Conservation (phyloP, 2,888 invertebrate species). For the Ceratothoa steindachneri region DNA sequence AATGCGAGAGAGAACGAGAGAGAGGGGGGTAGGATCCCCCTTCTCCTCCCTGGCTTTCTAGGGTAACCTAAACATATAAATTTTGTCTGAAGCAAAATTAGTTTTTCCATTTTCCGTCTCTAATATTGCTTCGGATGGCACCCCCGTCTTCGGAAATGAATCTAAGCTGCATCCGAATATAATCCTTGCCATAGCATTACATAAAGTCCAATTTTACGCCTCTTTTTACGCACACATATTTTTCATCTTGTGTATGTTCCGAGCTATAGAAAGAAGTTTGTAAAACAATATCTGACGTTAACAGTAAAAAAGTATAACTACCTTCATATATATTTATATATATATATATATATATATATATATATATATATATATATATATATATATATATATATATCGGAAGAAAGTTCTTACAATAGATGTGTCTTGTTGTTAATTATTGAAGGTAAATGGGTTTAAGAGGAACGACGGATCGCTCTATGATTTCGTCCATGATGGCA, state of each 20-base stretch:
- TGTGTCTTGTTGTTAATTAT: neutral
- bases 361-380: constrained; percentile 14
- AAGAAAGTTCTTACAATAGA: neutral
- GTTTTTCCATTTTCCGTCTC: constrained; percentile 41
- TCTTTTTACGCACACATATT: constrained; percentile 19
- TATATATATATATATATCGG: constrained; percentile 5
- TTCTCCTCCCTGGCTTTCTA: constrained; percentile 12
- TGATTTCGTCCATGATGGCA: too few relatives aligned
- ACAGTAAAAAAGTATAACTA: neutral
- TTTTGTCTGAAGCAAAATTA: constrained; percentile 37
- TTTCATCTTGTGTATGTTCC: constrained; percentile 30
- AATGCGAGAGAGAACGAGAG: neutral
- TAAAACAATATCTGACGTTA: constrained; percentile 32
- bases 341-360: constrained; percentile 21
- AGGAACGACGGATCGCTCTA: too few relatives aligned
- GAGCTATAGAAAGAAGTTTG: constrained; percentile 36
- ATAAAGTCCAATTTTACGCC: neutral
- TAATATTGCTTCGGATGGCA: constrained; percentile 40
- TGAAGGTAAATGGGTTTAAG: too few relatives aligned
- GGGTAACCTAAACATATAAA: constrained; percentile 42
- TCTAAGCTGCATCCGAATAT: neutral
- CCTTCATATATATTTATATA: constrained; percentile 11
- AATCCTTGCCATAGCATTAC: neutral
- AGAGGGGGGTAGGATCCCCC: neutral
- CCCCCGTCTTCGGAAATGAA: constrained; percentile 12